Percentiles rank a stretch among this genome's conserved stretches.
phyloP scores from a whole-genome alignment of 2,797 vertebrate genomes.

The Acrossocheilus wenchowensis region DNA sequence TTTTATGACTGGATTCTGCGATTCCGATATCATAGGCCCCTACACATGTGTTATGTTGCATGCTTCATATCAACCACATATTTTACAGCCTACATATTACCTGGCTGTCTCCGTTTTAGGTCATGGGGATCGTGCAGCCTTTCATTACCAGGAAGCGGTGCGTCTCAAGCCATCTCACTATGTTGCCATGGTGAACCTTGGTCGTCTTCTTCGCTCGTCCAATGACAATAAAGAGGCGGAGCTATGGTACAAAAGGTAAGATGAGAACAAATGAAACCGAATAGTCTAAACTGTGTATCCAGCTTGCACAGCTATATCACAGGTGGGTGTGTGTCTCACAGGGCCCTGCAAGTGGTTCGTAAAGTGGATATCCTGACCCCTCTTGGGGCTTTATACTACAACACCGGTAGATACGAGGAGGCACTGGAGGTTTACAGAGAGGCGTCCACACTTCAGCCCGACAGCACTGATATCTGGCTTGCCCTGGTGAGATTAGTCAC shows the following conservation, averaged over 20 bases:
- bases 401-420: slow-evolving; percentile 91
- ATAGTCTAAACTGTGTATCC: background rate
- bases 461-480: slow-evolving; percentile 86
- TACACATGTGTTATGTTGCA: background rate
- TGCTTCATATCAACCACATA: background rate
- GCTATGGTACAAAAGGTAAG: slow-evolving; percentile 92
- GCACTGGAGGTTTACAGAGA: slow-evolving; percentile 90
- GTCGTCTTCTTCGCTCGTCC: slow-evolving; percentile 89
- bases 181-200: slow-evolving; percentile 97
- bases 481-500: slow-evolving; percentile 83
- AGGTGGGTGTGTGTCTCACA: slow-evolving; percentile 62
- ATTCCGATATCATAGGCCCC: background rate
- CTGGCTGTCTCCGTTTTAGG: slow-evolving; percentile 71
- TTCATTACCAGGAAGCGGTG: slow-evolving; percentile 91
- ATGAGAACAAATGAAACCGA: slow-evolving; percentile 13
- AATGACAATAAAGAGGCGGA: slow-evolving; percentile 90
- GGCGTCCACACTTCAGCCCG: slow-evolving; percentile 83
- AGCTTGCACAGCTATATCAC: background rate
- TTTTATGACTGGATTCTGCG: background rate
- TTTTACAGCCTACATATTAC: background rate
- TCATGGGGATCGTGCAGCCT: slow-evolving; percentile 81
- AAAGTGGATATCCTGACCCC: slow-evolving; percentile 90
- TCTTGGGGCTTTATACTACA: slow-evolving; percentile 93
- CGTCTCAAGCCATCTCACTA: slow-evolving; percentile 88
- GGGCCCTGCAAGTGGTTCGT: slow-evolving; percentile 87